phyloP scores from a whole-genome alignment of 2,797 vertebrate species.

The Ptychobarbus kaznakovi region DNA sequence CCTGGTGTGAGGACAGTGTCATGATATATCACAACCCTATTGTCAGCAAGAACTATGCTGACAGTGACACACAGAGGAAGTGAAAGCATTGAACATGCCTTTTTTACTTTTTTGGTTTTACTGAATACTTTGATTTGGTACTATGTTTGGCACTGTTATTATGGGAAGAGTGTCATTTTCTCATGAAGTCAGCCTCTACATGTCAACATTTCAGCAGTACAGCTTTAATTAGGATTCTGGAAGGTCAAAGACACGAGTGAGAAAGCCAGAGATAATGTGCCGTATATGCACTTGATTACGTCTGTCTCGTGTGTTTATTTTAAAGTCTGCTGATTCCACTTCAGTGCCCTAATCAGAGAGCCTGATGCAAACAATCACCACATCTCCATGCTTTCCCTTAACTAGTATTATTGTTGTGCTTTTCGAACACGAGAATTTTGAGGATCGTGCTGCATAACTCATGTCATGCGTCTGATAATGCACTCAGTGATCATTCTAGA shows the following conservation, averaged over 20 bases:
- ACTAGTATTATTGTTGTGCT: constrained; percentile 1
- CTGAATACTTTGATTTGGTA: neutral
- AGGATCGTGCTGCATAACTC: neutral
- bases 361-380: neutral
- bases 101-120: neutral
- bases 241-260: neutral
- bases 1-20: neutral
- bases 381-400: neutral
- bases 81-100: neutral
- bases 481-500: neutral
- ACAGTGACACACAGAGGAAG: neutral
- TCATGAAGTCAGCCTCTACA: neutral
- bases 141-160: neutral
- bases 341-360: neutral
- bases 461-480: neutral
- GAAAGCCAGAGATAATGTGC: constrained; percentile 15
- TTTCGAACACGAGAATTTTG: neutral
- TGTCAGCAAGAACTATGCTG: neutral
- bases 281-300: neutral
- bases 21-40: neutral
- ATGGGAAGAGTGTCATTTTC: neutral
- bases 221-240: neutral
- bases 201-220: constrained; percentile 1
- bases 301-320: constrained; percentile 10
- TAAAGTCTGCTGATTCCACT: constrained; percentile 5